phyloP scores from a whole-genome alignment of 2,797 vertebrate species.

The Enteromius mattozi region DNA sequence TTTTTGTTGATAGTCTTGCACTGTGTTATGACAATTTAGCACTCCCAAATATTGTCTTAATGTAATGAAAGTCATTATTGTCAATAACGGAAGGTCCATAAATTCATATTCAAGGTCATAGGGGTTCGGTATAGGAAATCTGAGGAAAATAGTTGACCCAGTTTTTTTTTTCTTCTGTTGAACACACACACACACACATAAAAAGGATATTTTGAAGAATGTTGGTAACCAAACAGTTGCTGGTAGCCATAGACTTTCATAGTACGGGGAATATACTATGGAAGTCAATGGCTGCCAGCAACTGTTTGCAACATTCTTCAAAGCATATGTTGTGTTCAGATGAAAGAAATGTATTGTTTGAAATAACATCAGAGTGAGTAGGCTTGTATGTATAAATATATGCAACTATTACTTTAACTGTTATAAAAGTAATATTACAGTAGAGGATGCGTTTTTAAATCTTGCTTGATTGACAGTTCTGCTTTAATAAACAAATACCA shows the following conservation, averaged over 20 bases:
- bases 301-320: not conserved
- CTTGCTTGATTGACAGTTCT: slow-evolving; percentile 1
- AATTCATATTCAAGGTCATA: not conserved
- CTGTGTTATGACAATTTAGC: not conserved
- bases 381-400: no score
- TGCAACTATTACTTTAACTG: not conserved
- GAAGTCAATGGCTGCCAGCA: not conserved
- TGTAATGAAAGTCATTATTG: not conserved
- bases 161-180: not conserved
- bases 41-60: not conserved
- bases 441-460: not conserved
- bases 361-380: not conserved
- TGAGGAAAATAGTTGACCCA: not conserved
- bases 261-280: not conserved
- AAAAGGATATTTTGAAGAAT: no score
- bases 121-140: not conserved
- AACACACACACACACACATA: no score
- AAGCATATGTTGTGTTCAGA: not conserved
- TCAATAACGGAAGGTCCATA: not conserved
- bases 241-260: not conserved
- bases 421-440: not conserved
- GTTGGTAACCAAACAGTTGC: not conserved
- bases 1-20: not conserved
- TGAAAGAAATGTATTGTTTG: not conserved
- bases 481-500: slow-evolving; percentile 16